Conservation (phyloP, 2,888 invertebrate genomes). For the Neoascia interrupta region DNA sequence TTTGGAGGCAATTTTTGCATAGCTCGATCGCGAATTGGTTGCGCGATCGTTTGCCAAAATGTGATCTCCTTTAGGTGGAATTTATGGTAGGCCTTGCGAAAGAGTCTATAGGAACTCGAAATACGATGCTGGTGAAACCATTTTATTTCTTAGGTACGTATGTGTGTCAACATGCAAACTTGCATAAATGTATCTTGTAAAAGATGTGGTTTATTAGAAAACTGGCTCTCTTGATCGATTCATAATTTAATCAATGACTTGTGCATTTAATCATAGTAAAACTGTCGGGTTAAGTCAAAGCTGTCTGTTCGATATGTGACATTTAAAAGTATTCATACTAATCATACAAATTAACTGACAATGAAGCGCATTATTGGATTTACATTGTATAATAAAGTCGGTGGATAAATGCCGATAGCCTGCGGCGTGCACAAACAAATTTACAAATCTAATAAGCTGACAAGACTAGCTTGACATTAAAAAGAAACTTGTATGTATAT, state of each 20-base stretch:
- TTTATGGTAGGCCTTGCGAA: not conserved
- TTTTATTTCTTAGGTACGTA: too few relatives aligned
- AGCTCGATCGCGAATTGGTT: constrained; percentile 50
- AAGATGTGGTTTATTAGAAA: not conserved
- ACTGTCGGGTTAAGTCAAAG: constrained; percentile 7
- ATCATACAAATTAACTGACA: not conserved
- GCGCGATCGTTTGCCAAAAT: constrained; percentile 48
- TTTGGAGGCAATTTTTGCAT: constrained; percentile 54
- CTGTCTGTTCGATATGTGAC: constrained; percentile 19
- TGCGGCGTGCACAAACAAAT: too few relatives aligned
- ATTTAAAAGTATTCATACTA: constrained; percentile 16
- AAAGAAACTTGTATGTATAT: too few relatives aligned
- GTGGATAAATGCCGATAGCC: too few relatives aligned
- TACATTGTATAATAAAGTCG: not conserved
- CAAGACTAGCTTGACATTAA: too few relatives aligned
- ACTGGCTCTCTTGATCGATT: constrained; percentile 13
- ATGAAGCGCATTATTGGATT: constrained; percentile 5
- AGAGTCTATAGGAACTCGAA: constrained; percentile 8
- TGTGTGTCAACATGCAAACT: too few relatives aligned
- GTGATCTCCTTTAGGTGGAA: constrained; percentile 52
- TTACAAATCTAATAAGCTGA: too few relatives aligned
- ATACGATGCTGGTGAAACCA: too few relatives aligned
- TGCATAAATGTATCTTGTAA: too few relatives aligned
- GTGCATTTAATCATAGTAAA: constrained; percentile 24
- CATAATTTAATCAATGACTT: constrained; percentile 18